Percentiles rank a stretch among this genome's conserved stretches.
Evolutionary conservation across 2,888 invertebrate species (phyloP).

Genomic region (Meiosimyza platycephala): DNA sequence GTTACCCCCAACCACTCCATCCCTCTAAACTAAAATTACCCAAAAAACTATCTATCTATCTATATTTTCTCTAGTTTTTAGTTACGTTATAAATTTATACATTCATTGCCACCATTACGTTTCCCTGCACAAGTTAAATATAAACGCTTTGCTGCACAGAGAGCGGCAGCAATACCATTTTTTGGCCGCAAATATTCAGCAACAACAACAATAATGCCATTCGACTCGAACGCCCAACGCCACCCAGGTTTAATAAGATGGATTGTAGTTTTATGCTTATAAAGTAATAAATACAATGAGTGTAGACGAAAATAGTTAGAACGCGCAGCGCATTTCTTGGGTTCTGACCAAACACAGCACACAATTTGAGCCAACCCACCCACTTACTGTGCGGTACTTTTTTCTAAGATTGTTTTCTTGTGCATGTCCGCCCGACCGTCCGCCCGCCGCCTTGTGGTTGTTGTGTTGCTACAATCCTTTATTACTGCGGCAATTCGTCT

Average conservation of each 20-base stretch:
- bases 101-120: constrained; percentile 57
- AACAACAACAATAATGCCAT: constrained; percentile 11
- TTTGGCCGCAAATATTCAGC: neutral
- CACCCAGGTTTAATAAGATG: constrained; percentile 41
- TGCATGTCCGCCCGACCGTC: too few relatives aligned
- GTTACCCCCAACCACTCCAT: neutral
- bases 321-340: constrained; percentile 16
- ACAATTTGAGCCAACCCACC: neutral
- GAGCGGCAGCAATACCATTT: constrained; percentile 7
- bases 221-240: neutral
- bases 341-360: constrained; percentile 14
- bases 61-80: constrained; percentile 53
- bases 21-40: constrained; percentile 46
- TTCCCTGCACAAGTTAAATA: constrained; percentile 50
- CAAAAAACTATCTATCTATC: constrained; percentile 56
- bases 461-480: constrained; percentile 19
- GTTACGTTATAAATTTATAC: constrained; percentile 62
- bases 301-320: constrained; percentile 30
- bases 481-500: constrained; percentile 35
- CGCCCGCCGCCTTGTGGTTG: neutral
- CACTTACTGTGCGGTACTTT: neutral
- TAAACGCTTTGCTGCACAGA: constrained; percentile 55
- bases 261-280: constrained; percentile 55
- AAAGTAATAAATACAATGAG: constrained; percentile 60
- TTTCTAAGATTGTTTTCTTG: neutral